phyloP scores from a whole-genome alignment of 2,888 invertebrate species.

The Eulithis prunata region DNA sequence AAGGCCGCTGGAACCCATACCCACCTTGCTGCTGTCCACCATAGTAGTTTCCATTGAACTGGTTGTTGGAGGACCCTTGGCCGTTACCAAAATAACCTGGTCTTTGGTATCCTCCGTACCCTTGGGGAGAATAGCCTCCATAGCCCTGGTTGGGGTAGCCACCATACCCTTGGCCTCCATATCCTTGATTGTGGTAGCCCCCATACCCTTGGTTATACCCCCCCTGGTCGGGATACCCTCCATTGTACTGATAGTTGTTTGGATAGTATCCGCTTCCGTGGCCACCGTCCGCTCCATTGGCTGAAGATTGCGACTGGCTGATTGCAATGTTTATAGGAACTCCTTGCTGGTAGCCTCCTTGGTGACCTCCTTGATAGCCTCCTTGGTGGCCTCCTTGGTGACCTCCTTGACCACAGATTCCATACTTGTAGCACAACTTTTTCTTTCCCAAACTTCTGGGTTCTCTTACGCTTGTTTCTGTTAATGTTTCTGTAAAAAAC shows the following conservation, averaged over 20 bases:
- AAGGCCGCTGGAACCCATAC: slow-evolving; percentile 59
- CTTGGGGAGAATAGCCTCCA: slow-evolving; percentile 49
- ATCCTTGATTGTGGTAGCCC: slow-evolving; percentile 41
- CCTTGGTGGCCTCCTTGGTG: slow-evolving; percentile 41
- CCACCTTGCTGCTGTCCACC: slow-evolving; percentile 52
- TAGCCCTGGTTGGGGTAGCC: slow-evolving; percentile 48
- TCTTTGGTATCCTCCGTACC: slow-evolving; percentile 53
- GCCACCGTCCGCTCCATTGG: slow-evolving; percentile 67
- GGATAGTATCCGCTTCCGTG: slow-evolving; percentile 60
- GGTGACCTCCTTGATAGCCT: slow-evolving; percentile 41
- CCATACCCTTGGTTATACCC: slow-evolving; percentile 42
- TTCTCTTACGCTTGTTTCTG: slow-evolving; percentile 46
- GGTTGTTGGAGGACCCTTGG: slow-evolving; percentile 64
- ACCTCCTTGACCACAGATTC: slow-evolving; percentile 55
- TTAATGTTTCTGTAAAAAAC: slow-evolving; percentile 49
- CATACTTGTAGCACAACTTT: slow-evolving; percentile 63
- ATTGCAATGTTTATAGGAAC: slow-evolving; percentile 74
- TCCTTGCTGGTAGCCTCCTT: slow-evolving; percentile 44
- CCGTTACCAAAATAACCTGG: slow-evolving; percentile 65
- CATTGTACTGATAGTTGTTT: slow-evolving; percentile 63
- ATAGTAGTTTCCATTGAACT: slow-evolving; percentile 75
- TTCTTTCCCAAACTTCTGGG: slow-evolving; percentile 56
- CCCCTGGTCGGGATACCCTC: slow-evolving; percentile 43
- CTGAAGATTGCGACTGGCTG: slow-evolving; percentile 75
- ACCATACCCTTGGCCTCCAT: slow-evolving; percentile 47